These are phyloP conservation scores for Aix galericulata DNA, from an alignment of 2,113 vertebrate genomes.

Conservation along the genomic window DNA sequence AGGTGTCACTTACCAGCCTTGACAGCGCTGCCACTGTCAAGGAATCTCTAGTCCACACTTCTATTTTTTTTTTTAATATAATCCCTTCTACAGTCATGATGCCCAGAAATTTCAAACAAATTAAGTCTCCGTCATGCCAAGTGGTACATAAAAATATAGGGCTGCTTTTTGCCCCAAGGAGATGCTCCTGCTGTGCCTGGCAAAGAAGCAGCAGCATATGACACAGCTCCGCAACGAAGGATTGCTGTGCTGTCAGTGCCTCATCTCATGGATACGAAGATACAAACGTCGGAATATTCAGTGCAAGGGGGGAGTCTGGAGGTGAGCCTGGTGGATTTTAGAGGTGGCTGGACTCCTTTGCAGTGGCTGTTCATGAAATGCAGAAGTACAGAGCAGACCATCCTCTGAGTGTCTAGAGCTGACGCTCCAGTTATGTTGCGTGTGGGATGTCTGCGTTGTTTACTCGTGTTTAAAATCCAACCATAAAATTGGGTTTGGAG, in stretches of 20 bases:
- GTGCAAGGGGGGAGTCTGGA: not conserved
- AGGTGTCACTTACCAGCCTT: not conserved
- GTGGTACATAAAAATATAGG: not conserved
- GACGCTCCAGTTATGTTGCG: not conserved
- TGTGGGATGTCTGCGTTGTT: not conserved
- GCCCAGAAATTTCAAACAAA: not conserved
- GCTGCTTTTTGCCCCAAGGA: not conserved
- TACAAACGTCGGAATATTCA: rapidly evolving
- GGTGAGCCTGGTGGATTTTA: not conserved
- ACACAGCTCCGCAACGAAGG: not conserved
- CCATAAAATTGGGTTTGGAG: not conserved
- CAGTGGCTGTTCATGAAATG: not conserved
- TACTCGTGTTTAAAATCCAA: not conserved
- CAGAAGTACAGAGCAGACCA: not conserved
- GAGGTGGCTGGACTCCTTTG: not conserved
- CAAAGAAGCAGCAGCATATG: not conserved
- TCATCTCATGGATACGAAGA: not conserved
- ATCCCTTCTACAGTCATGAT: not conserved
- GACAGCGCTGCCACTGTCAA: not conserved
- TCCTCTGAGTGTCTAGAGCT: not conserved
- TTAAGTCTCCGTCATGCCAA: not conserved
- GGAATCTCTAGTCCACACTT: not conserved
- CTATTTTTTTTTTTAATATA: not conserved
- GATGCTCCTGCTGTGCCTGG: not conserved
- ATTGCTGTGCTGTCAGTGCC: not conserved